phyloP scores from a whole-genome alignment of 2,888 invertebrate genomes.

The Cheilosia pagana region DNA sequence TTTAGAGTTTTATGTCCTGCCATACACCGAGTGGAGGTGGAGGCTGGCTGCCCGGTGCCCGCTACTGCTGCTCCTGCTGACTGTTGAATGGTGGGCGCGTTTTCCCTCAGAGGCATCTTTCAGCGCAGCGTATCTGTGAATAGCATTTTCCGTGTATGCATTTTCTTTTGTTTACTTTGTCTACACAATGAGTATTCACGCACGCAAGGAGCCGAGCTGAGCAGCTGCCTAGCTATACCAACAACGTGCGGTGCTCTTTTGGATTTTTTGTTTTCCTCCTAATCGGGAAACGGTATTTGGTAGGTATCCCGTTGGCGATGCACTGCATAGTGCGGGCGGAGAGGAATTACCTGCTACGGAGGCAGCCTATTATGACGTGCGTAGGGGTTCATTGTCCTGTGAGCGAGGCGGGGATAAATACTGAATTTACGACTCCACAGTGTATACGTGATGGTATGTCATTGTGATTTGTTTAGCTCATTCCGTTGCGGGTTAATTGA shows the following conservation, averaged over 20 bases:
- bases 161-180: slow-evolving; percentile 58
- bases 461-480: slow-evolving; percentile 55
- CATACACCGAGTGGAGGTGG: neutral
- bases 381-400: slow-evolving; percentile 46
- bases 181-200: slow-evolving; percentile 36
- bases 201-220: slow-evolving; percentile 30
- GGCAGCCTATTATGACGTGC: slow-evolving; percentile 13
- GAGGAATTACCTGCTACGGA: slow-evolving; percentile 28
- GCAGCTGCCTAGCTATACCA: neutral
- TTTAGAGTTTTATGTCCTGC: slow-evolving; percentile 52
- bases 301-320: slow-evolving; percentile 6
- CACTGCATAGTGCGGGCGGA: slow-evolving; percentile 6
- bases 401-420: neutral
- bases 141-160: slow-evolving; percentile 32
- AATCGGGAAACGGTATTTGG: slow-evolving; percentile 42
- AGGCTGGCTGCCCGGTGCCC: neutral
- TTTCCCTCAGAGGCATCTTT: slow-evolving; percentile 66
- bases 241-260: slow-evolving; percentile 17
- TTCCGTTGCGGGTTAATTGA: slow-evolving; percentile 49
- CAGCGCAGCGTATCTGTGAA: slow-evolving; percentile 38
- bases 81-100: slow-evolving; percentile 28
- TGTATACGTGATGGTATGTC: slow-evolving; percentile 52
- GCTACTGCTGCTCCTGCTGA: slow-evolving; percentile 27
- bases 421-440: slow-evolving; percentile 48
- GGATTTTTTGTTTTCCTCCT: slow-evolving; percentile 10